These are phyloP conservation scores for Vulpes lagopus DNA, from an alignment of 2,113 vertebrate genomes.

Conservation along the genomic window DNA sequence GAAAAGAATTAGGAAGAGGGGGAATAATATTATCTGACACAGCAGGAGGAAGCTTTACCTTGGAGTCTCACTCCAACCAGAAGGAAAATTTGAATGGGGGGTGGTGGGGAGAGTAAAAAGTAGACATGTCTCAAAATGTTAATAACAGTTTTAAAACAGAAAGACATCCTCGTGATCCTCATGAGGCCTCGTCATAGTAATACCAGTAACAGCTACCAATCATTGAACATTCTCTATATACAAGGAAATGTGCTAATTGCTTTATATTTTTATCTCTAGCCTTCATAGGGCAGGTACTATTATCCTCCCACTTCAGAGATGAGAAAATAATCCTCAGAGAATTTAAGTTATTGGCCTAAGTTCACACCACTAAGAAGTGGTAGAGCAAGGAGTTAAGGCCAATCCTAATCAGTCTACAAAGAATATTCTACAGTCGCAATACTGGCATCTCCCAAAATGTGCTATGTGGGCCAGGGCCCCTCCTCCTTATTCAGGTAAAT, in stretches of 20 bases:
- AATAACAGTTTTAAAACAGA: not conserved
- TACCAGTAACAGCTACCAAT: not conserved
- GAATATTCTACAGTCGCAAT: not conserved
- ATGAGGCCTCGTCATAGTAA: not conserved
- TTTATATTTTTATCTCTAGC: constrained; percentile 10
- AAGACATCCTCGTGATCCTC: not conserved
- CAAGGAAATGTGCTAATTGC: not conserved
- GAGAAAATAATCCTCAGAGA: not conserved
- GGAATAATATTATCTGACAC: not conserved
- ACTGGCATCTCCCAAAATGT: not conserved
- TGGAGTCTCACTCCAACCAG: not conserved
- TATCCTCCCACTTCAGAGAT: not conserved
- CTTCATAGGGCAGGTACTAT: not conserved
- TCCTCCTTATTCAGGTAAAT: not conserved
- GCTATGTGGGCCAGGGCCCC: not conserved
- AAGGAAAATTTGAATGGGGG: not conserved
- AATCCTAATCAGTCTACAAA: not conserved
- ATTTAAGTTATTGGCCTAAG: not conserved
- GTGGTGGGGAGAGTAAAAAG: not conserved
- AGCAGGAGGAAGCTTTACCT: not conserved
- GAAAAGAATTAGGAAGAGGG: not conserved
- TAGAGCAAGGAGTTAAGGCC: not conserved
- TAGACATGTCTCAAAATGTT: not conserved
- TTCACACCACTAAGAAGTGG: not conserved
- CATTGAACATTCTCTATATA: not conserved